Percentiles rank a stretch among this genome's conserved stretches.
phyloP scores from a whole-genome alignment of 2,888 invertebrate species.

The Pyralis farinalis region DNA sequence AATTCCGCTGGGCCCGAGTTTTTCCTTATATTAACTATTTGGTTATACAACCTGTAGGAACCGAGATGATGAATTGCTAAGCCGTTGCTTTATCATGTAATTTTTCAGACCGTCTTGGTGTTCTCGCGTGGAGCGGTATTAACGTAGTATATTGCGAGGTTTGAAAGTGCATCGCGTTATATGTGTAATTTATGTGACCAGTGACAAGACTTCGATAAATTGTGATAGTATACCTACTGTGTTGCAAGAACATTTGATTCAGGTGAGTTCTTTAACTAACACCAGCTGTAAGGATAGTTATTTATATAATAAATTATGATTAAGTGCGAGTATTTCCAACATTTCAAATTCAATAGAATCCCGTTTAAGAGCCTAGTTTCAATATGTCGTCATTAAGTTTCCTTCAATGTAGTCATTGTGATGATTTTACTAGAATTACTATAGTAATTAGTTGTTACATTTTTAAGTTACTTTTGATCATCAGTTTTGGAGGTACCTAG shows the following conservation, averaged over 20 bases:
- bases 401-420: too few species aligned
- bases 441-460: too few species aligned
- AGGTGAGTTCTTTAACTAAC: conserved; percentile 37
- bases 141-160: conserved; percentile 10
- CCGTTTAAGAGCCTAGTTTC: too few species aligned
- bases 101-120: background rate
- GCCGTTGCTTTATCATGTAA: background rate
- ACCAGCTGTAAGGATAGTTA: too few species aligned
- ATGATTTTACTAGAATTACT: too few species aligned
- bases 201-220: conserved; percentile 40
- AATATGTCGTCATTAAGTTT: too few species aligned
- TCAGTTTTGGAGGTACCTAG: too few species aligned
- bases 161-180: conserved; percentile 36
- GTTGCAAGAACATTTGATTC: conserved; percentile 40
- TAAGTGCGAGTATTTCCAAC: too few species aligned
- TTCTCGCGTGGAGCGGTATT: background rate
- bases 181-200: conserved; percentile 28
- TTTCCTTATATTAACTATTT: conserved; percentile 44
- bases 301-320: too few species aligned
- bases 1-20: conserved; percentile 19
- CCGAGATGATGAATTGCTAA: conserved; percentile 17
- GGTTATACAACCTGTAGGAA: conserved; percentile 58
- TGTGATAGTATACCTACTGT: conserved; percentile 20
- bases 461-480: too few species aligned
- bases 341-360: too few species aligned